Evolutionary conservation across 2,797 vertebrate genomes (phyloP), one percentile per base, ranked within the genome.

Genomic region (Labeo calbasu): DNA sequence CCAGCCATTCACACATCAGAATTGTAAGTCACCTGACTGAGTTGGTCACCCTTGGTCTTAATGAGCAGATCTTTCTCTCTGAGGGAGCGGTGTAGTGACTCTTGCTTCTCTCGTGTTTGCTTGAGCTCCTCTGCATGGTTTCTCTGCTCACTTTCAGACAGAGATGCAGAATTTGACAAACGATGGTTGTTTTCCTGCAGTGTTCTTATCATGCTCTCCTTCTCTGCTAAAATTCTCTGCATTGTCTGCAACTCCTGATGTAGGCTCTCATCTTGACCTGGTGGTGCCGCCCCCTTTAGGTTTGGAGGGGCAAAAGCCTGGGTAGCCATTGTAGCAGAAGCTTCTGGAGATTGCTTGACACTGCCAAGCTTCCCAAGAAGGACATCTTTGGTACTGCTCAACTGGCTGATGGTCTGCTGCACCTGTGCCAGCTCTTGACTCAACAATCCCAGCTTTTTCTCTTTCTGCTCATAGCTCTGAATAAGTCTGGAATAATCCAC

Each of bases 31-130:
- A 97, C 93, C 6, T 96, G 96, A 79, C 88, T 87, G n/a, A 99
- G 92, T 55, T 99, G 96, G 89, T 99, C 98, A 8, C 97, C 96
- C 93, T 97, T 98, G 86, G 94, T 96, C 93, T 99, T 99, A 93
- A 99, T 99, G 79, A 99, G 92, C 82, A 99, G 92, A 90, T 99
- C 98, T 90, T 99, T 99, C 88, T 99, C 98, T 87, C 94, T 94
- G 73, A 97, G 94, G 0, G 96, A 96, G 51, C 95, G 96, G 87
- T 98, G 97, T 25, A 99, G 89, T 3, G 94, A 85, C 5, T 97
- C 97, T 1, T 96, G 92, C 78, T 94, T 95, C 75, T 96, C 96
- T 86, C 89, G 93, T 48, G 96, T 89, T 91, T 96, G 96, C 15
- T 93, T 93, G 4, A 93, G 89, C 17, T 95, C 91, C 83, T 95